Conservation (phyloP, 2,888 invertebrate genomes). For the Nephrocerus scutellatus region DNA sequence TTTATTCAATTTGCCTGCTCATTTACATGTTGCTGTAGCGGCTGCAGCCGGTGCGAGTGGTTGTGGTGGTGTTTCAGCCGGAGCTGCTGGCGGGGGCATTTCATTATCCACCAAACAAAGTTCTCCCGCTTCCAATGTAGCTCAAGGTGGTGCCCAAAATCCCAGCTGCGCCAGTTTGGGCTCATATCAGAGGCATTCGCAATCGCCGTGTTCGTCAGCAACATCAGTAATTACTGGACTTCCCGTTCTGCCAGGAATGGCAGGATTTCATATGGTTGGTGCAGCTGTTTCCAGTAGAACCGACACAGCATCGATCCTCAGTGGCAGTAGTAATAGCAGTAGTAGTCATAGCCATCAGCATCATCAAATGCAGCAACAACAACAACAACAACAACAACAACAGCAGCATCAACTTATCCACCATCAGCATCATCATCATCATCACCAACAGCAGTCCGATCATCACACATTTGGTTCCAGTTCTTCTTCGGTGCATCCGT, state of each 20-base stretch:
- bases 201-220: constrained; percentile 32
- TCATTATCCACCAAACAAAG: constrained; percentile 37
- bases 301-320: no score
- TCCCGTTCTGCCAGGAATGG: constrained; percentile 6
- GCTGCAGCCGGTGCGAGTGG: constrained; percentile 10
- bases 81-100: constrained; percentile 11
- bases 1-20: constrained; percentile 45
- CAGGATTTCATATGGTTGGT: no score
- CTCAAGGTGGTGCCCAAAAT: constrained; percentile 14
- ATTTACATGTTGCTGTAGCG: constrained; percentile 30
- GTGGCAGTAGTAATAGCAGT: not conserved
- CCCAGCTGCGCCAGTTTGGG: no score
- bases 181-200: constrained; percentile 30
- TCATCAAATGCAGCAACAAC: constrained; percentile 22
- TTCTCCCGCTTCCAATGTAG: constrained; percentile 45
- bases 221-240: constrained; percentile 9
- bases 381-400: constrained; percentile 22
- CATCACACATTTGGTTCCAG: no score
- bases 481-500: no score
- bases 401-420: constrained; percentile 7
- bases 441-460: constrained; percentile 29
- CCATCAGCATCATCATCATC: constrained; percentile 28
- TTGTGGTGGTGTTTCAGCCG: constrained; percentile 10
- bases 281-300: no score
- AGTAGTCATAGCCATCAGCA: constrained; percentile 15